Percentiles rank a stretch among this genome's conserved stretches.
Evolutionary conservation across 2,797 vertebrate genomes (phyloP).

Genomic region (Enteromius radiatus): DNA sequence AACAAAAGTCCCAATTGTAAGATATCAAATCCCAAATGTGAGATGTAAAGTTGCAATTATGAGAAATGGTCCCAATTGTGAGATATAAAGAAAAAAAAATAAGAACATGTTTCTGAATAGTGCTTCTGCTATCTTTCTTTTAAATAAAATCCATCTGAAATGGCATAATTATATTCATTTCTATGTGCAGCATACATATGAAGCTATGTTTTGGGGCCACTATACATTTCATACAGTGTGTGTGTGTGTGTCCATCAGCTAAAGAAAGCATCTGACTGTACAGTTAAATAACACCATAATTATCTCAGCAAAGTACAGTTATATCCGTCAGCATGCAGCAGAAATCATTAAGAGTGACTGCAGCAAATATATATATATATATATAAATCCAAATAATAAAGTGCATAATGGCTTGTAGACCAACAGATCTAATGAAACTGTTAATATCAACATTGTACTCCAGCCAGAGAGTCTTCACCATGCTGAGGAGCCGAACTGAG

Average conservation of each 20-base stretch:
- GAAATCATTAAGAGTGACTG: constrained; percentile 15
- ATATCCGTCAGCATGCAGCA: constrained; percentile 11
- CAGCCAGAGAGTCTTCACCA: constrained; percentile 35
- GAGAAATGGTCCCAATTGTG: neutral
- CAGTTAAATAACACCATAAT: constrained; percentile 24
- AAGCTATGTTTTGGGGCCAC: neutral
- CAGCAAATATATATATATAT: neutral
- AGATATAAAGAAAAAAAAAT: neutral
- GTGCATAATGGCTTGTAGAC: neutral
- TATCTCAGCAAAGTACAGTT: constrained; percentile 27
- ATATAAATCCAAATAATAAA: neutral
- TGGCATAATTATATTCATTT: neutral
- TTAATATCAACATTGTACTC: constrained; percentile 38
- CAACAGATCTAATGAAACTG: constrained; percentile 30
- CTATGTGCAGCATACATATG: neutral
- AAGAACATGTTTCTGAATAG: neutral
- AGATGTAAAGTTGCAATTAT: neutral
- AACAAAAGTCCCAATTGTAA: neutral
- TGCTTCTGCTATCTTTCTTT: neutral
- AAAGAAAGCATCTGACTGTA: neutral
- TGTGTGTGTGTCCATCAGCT: neutral
- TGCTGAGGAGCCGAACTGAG: constrained; percentile 19
- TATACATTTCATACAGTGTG: neutral
- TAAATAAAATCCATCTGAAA: neutral
- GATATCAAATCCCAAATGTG: neutral